phyloP scores from a whole-genome alignment of 2,797 vertebrate species.

The Oceanodroma leucorhoa region DNA sequence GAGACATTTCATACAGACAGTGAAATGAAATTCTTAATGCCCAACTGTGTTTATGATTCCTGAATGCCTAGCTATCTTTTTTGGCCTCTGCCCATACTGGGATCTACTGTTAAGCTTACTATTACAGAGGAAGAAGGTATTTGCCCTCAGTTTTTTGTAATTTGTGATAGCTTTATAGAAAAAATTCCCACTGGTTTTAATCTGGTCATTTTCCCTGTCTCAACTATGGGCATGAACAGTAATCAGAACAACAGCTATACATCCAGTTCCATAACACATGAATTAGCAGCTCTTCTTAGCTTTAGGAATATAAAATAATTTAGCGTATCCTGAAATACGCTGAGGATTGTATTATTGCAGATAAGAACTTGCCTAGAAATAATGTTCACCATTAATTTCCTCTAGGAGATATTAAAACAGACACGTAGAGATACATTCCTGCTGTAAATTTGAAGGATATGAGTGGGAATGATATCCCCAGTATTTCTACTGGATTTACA shows the following conservation, averaged over 20 bases:
- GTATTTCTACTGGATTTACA: neutral
- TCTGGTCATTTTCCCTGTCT: neutral
- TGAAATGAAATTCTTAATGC: neutral
- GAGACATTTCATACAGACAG: neutral
- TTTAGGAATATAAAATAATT: neutral
- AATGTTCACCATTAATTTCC: neutral
- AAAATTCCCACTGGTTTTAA: neutral
- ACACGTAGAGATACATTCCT: neutral
- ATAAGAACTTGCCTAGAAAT: neutral
- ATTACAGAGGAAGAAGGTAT: neutral
- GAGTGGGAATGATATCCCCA: neutral
- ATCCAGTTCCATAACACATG: neutral
- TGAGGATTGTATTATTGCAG: neutral
- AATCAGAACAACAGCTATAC: neutral
- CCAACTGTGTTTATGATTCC: neutral
- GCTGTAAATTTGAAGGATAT: neutral
- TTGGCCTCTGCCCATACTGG: neutral
- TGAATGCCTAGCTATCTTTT: neutral
- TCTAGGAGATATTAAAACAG: neutral
- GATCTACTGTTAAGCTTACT: neutral
- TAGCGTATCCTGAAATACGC: neutral
- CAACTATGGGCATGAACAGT: neutral
- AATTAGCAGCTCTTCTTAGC: neutral
- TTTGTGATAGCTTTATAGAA: neutral
- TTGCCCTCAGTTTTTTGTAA: neutral